A percentile compares a stretch with the other conserved stretches of the same genome.
These are phyloP conservation scores for Paguma larvata DNA, from an alignment of 2,797 vertebrate genomes.

Conservation along the genomic window DNA sequence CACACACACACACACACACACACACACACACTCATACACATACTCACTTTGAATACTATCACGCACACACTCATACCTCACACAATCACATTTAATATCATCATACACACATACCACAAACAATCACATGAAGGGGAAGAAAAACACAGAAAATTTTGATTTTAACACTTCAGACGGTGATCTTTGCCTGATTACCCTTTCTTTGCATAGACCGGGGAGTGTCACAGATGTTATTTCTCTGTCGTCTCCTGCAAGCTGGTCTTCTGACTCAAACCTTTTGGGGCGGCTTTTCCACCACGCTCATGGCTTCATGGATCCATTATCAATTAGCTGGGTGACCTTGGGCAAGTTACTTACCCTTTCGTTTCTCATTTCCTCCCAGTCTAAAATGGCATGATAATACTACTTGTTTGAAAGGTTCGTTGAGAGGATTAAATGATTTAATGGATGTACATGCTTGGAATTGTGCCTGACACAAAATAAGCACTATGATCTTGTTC, in stretches of 20 bases:
- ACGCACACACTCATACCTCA: not conserved
- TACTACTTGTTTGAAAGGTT: not conserved
- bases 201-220: rapidly evolving
- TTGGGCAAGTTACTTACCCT: not conserved
- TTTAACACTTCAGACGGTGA: not conserved
- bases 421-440: conserved; percentile 10
- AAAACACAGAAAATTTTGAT: not conserved
- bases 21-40: too few relatives aligned
- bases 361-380: conserved; percentile 14
- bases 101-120: not conserved
- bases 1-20: too few relatives aligned
- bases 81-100: not conserved
- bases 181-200: not conserved
- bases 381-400: not conserved
- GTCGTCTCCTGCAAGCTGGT: too few relatives aligned
- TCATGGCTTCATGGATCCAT: not conserved
- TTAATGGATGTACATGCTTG: conserved; percentile 36
- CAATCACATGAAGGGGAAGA: not conserved
- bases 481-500: not conserved
- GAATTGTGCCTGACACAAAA: not conserved
- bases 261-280: not conserved
- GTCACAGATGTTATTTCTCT: not conserved
- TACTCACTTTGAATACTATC: too few relatives aligned
- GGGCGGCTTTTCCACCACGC: not conserved
- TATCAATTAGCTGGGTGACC: not conserved